A percentile compares a stretch with the other conserved stretches of the same genome.
Conservation (phyloP, 2,113 vertebrate species). For the Galeopterus variegatus region DNA sequence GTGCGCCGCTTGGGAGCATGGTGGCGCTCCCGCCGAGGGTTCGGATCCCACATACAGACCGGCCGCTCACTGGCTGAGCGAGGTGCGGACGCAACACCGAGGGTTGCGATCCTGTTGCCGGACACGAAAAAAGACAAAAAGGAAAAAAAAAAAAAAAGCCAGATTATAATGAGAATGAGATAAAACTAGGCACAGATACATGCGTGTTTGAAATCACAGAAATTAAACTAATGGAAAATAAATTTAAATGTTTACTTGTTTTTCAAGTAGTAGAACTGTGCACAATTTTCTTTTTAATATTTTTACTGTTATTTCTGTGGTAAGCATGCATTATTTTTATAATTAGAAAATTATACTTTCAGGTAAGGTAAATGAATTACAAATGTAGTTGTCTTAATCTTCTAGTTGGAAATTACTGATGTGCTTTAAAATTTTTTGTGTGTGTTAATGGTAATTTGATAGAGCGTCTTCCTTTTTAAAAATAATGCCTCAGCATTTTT, state of each 20-base stretch:
- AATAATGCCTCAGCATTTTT: background rate
- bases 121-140: too few relatives aligned
- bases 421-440: background rate
- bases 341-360: constrained; percentile 22
- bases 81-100: too few relatives aligned
- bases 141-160: background rate
- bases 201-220: background rate
- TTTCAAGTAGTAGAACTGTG: background rate
- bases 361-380: constrained; percentile 21
- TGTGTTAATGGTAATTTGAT: constrained; percentile 37
- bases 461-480: background rate
- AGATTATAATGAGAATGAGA: background rate
- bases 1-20: too few relatives aligned
- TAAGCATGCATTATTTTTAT: constrained; percentile 1
- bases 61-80: too few relatives aligned
- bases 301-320: constrained; percentile 36
- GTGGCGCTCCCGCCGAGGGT: too few relatives aligned
- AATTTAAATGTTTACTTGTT: background rate
- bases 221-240: constrained; percentile 20
- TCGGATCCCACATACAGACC: too few relatives aligned
- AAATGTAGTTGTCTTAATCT: constrained; percentile 6
- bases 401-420: background rate
- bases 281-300: background rate
- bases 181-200: background rate
- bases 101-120: too few relatives aligned